phyloP scores from a whole-genome alignment of 2,888 invertebrate genomes.

The Phorcus lineatus region DNA sequence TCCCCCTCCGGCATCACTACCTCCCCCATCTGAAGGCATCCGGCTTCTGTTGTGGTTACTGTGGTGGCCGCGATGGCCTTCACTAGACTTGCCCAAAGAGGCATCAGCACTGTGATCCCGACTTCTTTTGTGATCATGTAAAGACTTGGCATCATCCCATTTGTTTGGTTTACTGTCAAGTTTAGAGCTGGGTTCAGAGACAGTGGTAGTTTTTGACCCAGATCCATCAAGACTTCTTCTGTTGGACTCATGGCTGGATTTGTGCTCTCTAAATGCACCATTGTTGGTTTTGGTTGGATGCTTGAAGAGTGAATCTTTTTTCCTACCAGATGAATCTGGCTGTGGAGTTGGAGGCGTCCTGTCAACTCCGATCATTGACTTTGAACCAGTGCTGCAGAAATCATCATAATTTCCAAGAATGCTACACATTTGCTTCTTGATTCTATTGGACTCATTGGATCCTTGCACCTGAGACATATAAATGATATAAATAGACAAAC shows the following conservation, averaged over 20 bases:
- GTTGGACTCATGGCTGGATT: background rate
- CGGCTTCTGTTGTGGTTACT: background rate
- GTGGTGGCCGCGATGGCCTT: background rate
- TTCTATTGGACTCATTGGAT: background rate
- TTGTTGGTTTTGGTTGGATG: background rate
- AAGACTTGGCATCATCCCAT: background rate
- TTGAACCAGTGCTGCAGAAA: background rate
- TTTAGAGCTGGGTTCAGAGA: background rate
- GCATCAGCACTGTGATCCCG: background rate
- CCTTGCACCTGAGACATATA: background rate
- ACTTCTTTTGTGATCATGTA: slow-evolving; percentile 2
- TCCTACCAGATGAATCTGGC: background rate
- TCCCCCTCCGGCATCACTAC: background rate
- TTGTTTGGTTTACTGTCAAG: background rate
- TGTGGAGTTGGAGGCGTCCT: background rate
- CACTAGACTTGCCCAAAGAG: background rate
- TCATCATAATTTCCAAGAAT: background rate
- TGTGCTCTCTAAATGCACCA: background rate
- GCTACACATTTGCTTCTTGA: background rate
- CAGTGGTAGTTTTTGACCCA: background rate
- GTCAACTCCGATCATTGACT: background rate
- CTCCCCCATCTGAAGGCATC: background rate
- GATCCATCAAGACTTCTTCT: background rate
- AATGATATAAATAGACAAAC: background rate
- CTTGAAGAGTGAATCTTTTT: background rate